Conservation (phyloP, 2,888 invertebrate species). For the Tinea trinotella region DNA sequence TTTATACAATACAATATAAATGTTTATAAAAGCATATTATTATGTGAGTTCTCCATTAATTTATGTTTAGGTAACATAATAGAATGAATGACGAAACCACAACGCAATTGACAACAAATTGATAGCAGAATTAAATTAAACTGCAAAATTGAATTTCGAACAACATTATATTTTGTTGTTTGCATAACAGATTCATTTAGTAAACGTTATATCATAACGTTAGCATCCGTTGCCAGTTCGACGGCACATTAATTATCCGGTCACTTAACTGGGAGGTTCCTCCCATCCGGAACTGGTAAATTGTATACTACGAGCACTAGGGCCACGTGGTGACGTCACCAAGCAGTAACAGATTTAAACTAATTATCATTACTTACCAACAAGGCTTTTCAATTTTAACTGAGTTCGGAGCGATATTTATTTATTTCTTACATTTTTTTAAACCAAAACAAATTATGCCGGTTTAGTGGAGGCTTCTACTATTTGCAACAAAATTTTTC, state of each 20-base stretch:
- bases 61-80: too few species aligned
- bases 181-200: not conserved
- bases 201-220: slow-evolving; percentile 25
- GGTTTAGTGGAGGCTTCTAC: too few species aligned
- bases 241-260: slow-evolving; percentile 51
- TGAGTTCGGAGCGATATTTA: too few species aligned
- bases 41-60: too few species aligned
- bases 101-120: too few species aligned
- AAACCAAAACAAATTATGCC: too few species aligned
- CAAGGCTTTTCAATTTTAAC: too few species aligned
- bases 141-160: not conserved
- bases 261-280: slow-evolving; percentile 33
- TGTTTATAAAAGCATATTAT: too few species aligned
- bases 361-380: slow-evolving; percentile 1
- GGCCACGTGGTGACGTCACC: not conserved
- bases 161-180: not conserved
- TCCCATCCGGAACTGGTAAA: slow-evolving; percentile 13
- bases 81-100: too few species aligned
- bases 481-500: too few species aligned
- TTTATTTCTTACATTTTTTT: too few species aligned
- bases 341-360: not conserved
- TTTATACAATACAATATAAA: too few species aligned
- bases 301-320: not conserved
- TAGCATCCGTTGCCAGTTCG: slow-evolving; percentile 32
- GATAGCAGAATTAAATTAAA: not conserved